Evolutionary conservation across 1,140 invertebrate genomes (phyloP).

Genomic region (Drosophila dunni): DNA sequence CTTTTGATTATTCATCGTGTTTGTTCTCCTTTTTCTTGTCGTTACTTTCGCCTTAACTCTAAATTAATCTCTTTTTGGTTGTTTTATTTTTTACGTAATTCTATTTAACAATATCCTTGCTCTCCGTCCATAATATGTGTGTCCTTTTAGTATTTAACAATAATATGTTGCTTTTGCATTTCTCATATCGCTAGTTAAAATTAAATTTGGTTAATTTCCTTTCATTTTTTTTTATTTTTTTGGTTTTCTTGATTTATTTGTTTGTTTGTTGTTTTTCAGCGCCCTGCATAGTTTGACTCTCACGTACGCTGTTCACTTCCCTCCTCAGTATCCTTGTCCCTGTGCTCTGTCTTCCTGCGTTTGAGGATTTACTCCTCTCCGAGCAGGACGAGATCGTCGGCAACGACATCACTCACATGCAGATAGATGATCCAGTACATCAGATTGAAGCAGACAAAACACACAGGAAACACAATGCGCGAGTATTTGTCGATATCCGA

Average conservation of each 20-base stretch:
- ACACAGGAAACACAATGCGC: constrained; percentile 97
- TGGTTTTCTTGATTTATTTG: constrained; percentile 34
- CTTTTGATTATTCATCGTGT: constrained; percentile 77
- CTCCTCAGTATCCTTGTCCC: constrained; percentile 32
- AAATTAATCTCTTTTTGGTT: constrained; percentile 25
- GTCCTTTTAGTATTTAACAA: constrained; percentile 70
- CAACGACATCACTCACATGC: constrained; percentile 97
- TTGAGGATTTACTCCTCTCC: constrained; percentile 87
- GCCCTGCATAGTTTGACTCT: constrained; percentile 77
- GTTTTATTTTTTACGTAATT: constrained; percentile 61
- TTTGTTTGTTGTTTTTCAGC: constrained; percentile 70
- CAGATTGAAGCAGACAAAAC: constrained; percentile 98
- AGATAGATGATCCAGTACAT: constrained; percentile 99
- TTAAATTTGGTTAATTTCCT: constrained; percentile 63
- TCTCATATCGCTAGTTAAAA: constrained; percentile 78
- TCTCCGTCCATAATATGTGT: constrained; percentile 71
- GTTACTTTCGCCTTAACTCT: constrained; percentile 27
- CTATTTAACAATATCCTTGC: constrained; percentile 81
- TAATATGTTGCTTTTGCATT: constrained; percentile 70
- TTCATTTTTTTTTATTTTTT: constrained; percentile 44
- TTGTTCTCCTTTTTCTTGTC: constrained; percentile 34
- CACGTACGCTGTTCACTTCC: constrained; percentile 66
- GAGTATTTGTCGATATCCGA: constrained; percentile 99
- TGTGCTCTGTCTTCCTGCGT: constrained; percentile 9
- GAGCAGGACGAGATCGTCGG: constrained; percentile 94